Evolutionary conservation across 1,140 invertebrate species (phyloP).

Genomic region (Ooceraea biroi): DNA sequence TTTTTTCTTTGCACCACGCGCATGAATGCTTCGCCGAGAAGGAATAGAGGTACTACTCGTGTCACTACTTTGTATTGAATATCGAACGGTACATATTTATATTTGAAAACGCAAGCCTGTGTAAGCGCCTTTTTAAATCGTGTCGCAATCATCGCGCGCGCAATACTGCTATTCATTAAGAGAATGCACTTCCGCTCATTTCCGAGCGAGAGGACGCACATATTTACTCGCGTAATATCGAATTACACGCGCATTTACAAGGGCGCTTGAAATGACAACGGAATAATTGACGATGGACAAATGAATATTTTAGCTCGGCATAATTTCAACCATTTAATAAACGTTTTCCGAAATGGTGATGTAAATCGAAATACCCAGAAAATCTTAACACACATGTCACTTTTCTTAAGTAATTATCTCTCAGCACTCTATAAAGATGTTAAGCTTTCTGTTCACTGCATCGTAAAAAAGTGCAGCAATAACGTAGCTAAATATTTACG

Average conservation of each 20-base stretch:
- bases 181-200: constrained; percentile 28
- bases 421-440: not conserved
- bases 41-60: constrained; percentile 9
- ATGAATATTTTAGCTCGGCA: not conserved
- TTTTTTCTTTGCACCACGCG: constrained; percentile 8
- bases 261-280: not conserved
- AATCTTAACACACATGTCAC: not conserved
- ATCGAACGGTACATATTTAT: constrained; percentile 20
- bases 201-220: not conserved
- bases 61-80: constrained; percentile 16
- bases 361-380: constrained; percentile 21
- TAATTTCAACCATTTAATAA: not conserved
- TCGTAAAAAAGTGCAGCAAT: not conserved
- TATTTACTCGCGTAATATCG: constrained; percentile 19
- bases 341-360: not conserved
- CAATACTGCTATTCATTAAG: not conserved
- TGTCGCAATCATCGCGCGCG: not conserved
- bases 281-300: constrained; percentile 13
- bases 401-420: constrained; percentile 21
- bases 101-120: constrained; percentile 33
- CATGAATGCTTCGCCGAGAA: constrained; percentile 7
- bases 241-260: constrained; percentile 44
- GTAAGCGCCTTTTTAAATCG: constrained; percentile 1
- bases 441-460: constrained; percentile 6
- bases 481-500: not conserved